Percentiles rank a stretch among this genome's conserved stretches.
phyloP scores from a whole-genome alignment of 1,140 invertebrate species.

The Colletes latitarsis region DNA sequence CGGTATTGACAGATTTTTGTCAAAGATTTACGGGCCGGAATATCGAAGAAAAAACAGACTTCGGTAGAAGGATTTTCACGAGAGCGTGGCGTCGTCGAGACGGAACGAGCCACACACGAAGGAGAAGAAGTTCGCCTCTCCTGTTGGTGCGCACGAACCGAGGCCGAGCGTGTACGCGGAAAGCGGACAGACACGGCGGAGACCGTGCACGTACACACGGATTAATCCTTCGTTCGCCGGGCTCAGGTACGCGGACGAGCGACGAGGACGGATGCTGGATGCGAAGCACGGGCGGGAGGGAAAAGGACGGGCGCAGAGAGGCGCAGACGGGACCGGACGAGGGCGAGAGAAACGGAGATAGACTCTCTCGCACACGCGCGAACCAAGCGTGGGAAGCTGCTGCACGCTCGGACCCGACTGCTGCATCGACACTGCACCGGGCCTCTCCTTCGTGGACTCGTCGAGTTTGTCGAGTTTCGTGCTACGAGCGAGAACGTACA shows the following conservation, averaged over 20 bases:
- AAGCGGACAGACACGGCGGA: constrained; percentile 2
- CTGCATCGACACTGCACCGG: constrained; percentile 59
- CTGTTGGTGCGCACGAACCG: constrained; percentile 20
- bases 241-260: constrained; percentile 59
- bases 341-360: constrained; percentile 24
- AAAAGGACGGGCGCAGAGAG: neutral
- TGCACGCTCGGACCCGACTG: constrained; percentile 67
- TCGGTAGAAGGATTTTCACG: neutral
- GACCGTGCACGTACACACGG: constrained; percentile 37
- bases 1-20: too few relatives aligned
- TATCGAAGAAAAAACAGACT: too few relatives aligned
- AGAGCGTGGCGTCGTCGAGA: constrained; percentile 13
- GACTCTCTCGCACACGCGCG: constrained; percentile 65
- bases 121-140: constrained; percentile 16
- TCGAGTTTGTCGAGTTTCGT: constrained; percentile 52
- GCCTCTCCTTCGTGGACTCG: constrained; percentile 55
- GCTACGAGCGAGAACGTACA: constrained; percentile 37
- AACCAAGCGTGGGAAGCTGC: constrained; percentile 78
- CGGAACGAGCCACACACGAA: constrained; percentile 49
- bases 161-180: constrained; percentile 16
- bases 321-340: constrained; percentile 20
- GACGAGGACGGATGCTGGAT: constrained; percentile 55
- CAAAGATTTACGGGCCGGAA: too few relatives aligned
- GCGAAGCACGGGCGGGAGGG: constrained; percentile 15
- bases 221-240: constrained; percentile 54